phyloP scores from a whole-genome alignment of 2,113 vertebrate species.

The Hemibagrus wyckioides region DNA sequence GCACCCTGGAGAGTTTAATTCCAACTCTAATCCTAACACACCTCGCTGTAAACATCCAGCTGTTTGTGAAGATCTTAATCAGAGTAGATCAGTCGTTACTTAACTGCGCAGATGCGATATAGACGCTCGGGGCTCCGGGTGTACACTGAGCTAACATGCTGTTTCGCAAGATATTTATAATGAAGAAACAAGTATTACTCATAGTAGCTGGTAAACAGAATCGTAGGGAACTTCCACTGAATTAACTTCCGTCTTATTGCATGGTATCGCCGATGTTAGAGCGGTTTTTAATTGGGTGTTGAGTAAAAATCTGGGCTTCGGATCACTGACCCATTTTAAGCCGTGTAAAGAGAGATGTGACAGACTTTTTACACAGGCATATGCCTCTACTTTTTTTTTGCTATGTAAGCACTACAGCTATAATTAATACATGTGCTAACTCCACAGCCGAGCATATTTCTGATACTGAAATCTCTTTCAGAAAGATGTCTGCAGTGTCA shows the following conservation, averaged over 20 bases:
- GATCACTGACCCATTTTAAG: not conserved
- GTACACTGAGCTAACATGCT: not conserved
- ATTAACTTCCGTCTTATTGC: not conserved
- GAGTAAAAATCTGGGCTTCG: not conserved
- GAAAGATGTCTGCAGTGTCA: not conserved
- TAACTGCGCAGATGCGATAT: not conserved
- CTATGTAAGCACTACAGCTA: not conserved
- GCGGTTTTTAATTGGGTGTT: not conserved
- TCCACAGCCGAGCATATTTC: not conserved
- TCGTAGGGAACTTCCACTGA: not conserved
- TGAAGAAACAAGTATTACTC: not conserved
- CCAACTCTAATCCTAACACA: not conserved
- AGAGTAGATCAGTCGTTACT: not conserved
- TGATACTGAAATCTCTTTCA: not conserved
- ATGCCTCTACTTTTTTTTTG: not conserved
- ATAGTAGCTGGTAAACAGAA: not conserved
- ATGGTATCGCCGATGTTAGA: not conserved
- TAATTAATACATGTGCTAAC: not conserved
- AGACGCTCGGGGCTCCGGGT: not conserved
- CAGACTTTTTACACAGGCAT: not conserved
- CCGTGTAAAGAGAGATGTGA: not conserved
- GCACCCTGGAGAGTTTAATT: constrained; percentile 14
- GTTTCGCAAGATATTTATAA: not conserved
- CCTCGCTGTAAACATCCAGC: not conserved
- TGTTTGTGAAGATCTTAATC: constrained; percentile 5